These are phyloP conservation scores for Choristoneura rosaceana DNA, from an alignment of 2,888 invertebrate genomes.

Conservation along the genomic window DNA sequence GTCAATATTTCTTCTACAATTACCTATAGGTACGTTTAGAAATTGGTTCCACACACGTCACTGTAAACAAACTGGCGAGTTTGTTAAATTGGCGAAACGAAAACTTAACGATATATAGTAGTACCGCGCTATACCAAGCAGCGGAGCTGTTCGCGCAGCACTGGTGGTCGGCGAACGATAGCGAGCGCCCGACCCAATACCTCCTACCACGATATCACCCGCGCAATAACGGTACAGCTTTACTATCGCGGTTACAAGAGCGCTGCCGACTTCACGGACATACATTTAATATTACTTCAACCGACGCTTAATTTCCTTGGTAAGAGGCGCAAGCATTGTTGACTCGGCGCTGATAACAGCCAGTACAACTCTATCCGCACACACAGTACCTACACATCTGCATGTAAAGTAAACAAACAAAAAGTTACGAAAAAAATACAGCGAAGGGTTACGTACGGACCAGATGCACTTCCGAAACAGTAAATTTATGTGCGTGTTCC, in stretches of 20 bases:
- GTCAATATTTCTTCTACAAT: constrained; percentile 64
- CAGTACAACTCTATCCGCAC: constrained; percentile 51
- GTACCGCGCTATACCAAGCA: constrained; percentile 71
- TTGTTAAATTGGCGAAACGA: constrained; percentile 64
- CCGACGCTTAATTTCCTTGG: constrained; percentile 51
- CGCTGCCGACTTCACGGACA: constrained; percentile 44
- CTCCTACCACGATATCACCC: constrained; percentile 69
- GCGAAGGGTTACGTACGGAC: constrained; percentile 40
- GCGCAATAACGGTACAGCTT: constrained; percentile 54
- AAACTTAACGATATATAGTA: constrained; percentile 52
- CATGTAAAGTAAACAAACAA: constrained; percentile 55
- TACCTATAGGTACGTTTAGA: constrained; percentile 57
- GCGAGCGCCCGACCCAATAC: constrained; percentile 76
- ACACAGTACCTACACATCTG: constrained; percentile 50
- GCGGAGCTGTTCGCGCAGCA: constrained; percentile 76
- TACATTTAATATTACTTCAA: constrained; percentile 36
- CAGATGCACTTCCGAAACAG: constrained; percentile 11
- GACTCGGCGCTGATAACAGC: constrained; percentile 70
- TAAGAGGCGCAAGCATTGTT: constrained; percentile 58
- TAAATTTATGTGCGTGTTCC: background rate
- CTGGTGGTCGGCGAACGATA: constrained; percentile 82
- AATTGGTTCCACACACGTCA: constrained; percentile 75
- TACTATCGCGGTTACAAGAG: constrained; percentile 48
- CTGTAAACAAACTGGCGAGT: constrained; percentile 73
- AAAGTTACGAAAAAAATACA: constrained; percentile 46